These are phyloP conservation scores for Seriola rivoliana DNA, from an alignment of 2,113 vertebrate species.

Conservation along the genomic window DNA sequence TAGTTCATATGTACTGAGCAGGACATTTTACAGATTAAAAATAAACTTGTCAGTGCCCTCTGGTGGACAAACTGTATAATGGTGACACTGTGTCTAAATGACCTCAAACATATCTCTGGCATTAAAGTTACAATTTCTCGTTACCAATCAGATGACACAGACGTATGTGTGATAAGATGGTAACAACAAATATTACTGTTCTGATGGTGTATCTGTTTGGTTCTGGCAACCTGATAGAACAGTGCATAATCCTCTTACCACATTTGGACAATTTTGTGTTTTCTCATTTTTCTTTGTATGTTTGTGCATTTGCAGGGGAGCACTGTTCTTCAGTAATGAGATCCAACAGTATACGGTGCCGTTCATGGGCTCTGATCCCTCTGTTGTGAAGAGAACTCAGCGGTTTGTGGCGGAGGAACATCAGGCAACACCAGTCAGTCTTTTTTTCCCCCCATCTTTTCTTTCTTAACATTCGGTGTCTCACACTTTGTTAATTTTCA, in stretches of 20 bases:
- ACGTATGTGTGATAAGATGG: background rate
- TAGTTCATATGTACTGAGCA: too few relatives aligned
- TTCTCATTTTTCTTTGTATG: background rate
- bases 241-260: background rate
- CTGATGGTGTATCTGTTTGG: too few relatives aligned
- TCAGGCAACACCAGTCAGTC: conserved; percentile 89
- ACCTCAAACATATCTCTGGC: background rate
- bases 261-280: background rate
- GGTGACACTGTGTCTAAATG: too few relatives aligned
- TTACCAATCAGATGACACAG: background rate
- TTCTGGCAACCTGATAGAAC: background rate
- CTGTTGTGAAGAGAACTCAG: conserved; percentile 94
- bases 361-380: conserved; percentile 92
- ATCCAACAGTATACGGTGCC: conserved; percentile 89
- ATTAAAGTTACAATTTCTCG: background rate
- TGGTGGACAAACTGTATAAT: too few relatives aligned
- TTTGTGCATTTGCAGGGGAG: conserved; percentile 82
- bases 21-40: too few relatives aligned
- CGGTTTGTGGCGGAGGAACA: conserved; percentile 89
- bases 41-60: too few relatives aligned
- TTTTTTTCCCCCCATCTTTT: background rate
- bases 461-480: background rate
- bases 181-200: too few relatives aligned
- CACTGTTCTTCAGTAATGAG: conserved; percentile 90
- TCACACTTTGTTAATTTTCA: too few relatives aligned